Conservation (phyloP, 1,140 invertebrate genomes). For the Aleiodes sp. region DNA sequence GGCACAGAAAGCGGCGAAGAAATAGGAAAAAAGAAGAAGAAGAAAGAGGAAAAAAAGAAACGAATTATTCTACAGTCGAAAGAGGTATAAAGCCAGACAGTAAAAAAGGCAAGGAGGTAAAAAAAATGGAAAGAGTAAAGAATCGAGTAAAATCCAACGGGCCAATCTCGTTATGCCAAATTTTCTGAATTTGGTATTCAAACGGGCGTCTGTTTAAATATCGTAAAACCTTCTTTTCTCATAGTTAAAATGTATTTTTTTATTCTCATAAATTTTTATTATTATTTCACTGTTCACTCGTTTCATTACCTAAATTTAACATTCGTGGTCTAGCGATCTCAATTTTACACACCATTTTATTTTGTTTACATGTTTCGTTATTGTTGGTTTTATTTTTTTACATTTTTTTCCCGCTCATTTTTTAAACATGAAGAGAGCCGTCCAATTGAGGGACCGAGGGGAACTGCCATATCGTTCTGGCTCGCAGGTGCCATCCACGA, state of each 20-base stretch:
- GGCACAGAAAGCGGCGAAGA: background rate
- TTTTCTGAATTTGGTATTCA: slow-evolving; percentile 1
- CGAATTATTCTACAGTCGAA: background rate
- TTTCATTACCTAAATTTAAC: background rate
- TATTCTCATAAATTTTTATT: too few relatives aligned
- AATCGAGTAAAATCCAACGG: background rate
- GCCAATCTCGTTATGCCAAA: background rate
- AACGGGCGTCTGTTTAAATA: background rate
- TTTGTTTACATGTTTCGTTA: background rate
- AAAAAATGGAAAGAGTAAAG: background rate
- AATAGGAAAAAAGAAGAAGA: too few relatives aligned
- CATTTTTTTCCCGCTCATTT: too few relatives aligned
- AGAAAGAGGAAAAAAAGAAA: background rate
- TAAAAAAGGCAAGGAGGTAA: background rate
- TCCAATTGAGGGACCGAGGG: background rate
- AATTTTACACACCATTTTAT: background rate
- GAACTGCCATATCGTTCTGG: background rate
- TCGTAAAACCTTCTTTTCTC: background rate
- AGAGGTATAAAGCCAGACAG: background rate
- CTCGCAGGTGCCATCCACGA: slow-evolving; percentile 39
- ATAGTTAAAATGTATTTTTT: too few relatives aligned
- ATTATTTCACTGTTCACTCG: background rate
- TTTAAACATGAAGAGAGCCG: background rate
- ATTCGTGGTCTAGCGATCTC: background rate
- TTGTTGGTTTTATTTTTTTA: too few relatives aligned